Conservation (phyloP, 2,888 invertebrate species). For the Drosophila tanythrix region DNA sequence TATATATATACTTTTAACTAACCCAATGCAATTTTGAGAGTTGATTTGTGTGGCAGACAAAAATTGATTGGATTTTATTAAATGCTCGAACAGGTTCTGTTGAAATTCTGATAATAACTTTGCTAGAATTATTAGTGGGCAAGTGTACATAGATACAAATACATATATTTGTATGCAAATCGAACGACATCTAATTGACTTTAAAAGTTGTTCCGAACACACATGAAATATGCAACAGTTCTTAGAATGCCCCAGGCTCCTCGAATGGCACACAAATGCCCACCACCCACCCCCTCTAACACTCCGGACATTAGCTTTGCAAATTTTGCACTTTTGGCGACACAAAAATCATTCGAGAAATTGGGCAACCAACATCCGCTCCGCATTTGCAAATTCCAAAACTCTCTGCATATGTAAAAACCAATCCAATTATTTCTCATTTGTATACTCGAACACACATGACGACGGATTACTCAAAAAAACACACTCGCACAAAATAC, state of each 20-base stretch:
- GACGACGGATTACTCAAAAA: background rate
- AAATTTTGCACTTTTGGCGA: constrained; percentile 72
- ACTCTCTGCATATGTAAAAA: constrained; percentile 12
- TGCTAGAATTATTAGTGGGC: constrained; percentile 20
- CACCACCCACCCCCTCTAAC: background rate
- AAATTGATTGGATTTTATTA: constrained; percentile 59
- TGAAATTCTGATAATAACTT: constrained; percentile 23
- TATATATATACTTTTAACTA: background rate
- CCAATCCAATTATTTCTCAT: constrained; percentile 38
- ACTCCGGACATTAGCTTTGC: constrained; percentile 56
- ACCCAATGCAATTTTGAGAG: constrained; percentile 54
- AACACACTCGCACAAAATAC: background rate
- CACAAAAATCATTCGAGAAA: constrained; percentile 45
- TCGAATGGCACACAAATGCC: constrained; percentile 5
- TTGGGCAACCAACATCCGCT: constrained; percentile 72
- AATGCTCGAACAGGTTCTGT: constrained; percentile 45
- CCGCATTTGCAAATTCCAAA: constrained; percentile 48
- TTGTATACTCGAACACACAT: constrained; percentile 9
- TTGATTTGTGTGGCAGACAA: constrained; percentile 56
- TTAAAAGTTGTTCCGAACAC: constrained; percentile 36
- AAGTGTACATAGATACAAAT: constrained; percentile 7
- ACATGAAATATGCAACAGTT: constrained; percentile 68
- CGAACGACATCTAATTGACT: constrained; percentile 52
- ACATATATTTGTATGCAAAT: constrained; percentile 38
- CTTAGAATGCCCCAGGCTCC: constrained; percentile 33